Evolutionary conservation across 2,888 invertebrate genomes (phyloP), one percentile per base, ranked within the genome.

Genomic region (Agrilus mali): DNA sequence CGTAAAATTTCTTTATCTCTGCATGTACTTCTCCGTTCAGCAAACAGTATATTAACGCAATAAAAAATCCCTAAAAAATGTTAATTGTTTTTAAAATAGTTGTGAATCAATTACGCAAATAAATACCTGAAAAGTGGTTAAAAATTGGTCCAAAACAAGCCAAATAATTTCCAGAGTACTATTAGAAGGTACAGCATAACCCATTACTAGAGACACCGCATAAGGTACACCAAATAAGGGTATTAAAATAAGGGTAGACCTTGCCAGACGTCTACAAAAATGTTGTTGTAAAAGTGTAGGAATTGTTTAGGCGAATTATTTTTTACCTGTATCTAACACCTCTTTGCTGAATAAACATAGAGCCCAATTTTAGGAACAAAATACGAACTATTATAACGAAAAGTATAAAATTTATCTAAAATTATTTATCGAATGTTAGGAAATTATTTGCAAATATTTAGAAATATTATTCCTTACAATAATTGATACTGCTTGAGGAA

Each of bases 181-280:
- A 47, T 71, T 67, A 13, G 65, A 56, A 27, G 60, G 58, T n/a
- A 61, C 55, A 36, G 66, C 63, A 48, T 70, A 69, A 5, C 70
- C 70, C 49, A 78, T 63, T 7, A 71, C 67, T 15, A 77, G 57
- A 33, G 78, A 75, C 13, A 79, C 60, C 4, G 71, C 68, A 53
- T 78, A 79, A 49, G 80, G 80, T 7, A 78, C 75, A 3, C 79
- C 80, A 55, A 80, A 80, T 7, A 80, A 65, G 0, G 79, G 78
- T n/a, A 81, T 73, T 40, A 81, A 62, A 10, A 80, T 75, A 45
- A 80, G 58, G 0, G 79, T 80, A 1, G 80, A 79, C 50, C 73
- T 72, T 10, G 77, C 72, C 63, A 79, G 68, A 55, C 73, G 72
- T 52, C 79, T 79, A 51, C 33, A 59, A 61, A 39, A 12, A 15